Evolutionary conservation across 2,797 vertebrate genomes (phyloP).

Genomic region (Geotria australis): DNA sequence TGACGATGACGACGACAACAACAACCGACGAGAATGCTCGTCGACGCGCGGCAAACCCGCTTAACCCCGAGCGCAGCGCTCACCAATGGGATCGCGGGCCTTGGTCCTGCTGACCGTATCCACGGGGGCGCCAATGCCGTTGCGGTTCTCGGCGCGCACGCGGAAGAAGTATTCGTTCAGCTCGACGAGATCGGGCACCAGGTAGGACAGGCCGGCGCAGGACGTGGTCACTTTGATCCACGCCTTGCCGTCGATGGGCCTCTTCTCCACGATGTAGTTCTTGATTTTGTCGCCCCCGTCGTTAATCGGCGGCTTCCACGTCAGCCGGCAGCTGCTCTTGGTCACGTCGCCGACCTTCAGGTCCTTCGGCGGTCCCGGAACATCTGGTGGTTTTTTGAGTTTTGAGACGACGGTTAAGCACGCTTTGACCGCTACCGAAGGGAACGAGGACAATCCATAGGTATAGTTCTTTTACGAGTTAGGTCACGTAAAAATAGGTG

Average conservation of each 20-base stretch:
- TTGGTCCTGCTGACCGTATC: conserved; percentile 33
- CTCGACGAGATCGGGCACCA: conserved; percentile 49
- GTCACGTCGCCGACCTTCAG: conserved; percentile 73
- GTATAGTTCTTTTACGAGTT: too few relatives aligned
- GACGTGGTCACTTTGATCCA: conserved; percentile 78
- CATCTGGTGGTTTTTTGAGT: conserved; percentile 21
- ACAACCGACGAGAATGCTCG: too few relatives aligned
- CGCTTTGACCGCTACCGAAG: too few relatives aligned
- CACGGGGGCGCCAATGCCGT: conserved; percentile 37
- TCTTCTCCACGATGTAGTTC: conserved; percentile 84
- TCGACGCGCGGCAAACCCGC: too few relatives aligned
- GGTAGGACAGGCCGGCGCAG: conserved; percentile 45
- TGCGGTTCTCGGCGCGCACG: conserved; percentile 62
- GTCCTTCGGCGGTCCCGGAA: conserved; percentile 60
- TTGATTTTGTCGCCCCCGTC: conserved; percentile 78
- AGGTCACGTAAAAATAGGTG: too few relatives aligned
- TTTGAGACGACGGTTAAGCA: too few relatives aligned
- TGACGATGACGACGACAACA: not conserved
- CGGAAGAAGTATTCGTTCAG: conserved; percentile 81
- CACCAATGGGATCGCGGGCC: conserved; percentile 73
- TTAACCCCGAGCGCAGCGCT: conserved; percentile 8
- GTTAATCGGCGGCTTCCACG: conserved; percentile 68
- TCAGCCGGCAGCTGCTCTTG: conserved; percentile 56
- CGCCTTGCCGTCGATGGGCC: conserved; percentile 54
- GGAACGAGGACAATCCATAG: not conserved